Evolutionary conservation across 2,888 invertebrate species (phyloP).

Genomic region (Resseliella maxima): DNA sequence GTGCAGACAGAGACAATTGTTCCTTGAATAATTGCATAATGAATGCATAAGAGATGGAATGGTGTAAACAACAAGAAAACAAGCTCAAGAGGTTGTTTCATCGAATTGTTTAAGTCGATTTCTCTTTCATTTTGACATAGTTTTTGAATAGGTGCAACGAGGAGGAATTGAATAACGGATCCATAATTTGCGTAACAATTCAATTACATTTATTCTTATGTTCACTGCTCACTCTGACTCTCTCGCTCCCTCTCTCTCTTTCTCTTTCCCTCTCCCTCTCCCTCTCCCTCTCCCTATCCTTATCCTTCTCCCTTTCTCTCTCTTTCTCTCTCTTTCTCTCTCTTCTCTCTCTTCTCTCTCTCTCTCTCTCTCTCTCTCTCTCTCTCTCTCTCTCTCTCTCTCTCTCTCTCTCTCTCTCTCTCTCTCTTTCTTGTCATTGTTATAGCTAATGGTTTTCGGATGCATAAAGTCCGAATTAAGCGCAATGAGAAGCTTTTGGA

Average conservation of each 20-base stretch:
- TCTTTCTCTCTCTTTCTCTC: too few species aligned
- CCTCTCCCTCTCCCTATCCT: too few species aligned
- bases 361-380: too few species aligned
- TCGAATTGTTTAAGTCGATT: not conserved
- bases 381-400: too few species aligned
- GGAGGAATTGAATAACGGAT: not conserved
- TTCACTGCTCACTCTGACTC: too few species aligned
- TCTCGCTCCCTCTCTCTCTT: too few species aligned
- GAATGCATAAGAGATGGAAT: not conserved
- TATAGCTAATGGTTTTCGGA: not conserved
- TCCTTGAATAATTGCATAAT: constrained; percentile 9
- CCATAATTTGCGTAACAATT: constrained; percentile 13
- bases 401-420: too few species aligned
- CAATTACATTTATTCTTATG: not conserved
- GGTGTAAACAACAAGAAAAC: not conserved
- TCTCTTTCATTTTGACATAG: not conserved
- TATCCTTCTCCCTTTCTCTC: too few species aligned
- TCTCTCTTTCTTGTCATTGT: too few species aligned
- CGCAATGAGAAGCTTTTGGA: too few species aligned
- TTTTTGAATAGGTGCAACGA: not conserved
- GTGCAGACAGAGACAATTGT: constrained; percentile 6
- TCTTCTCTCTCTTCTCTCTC: too few species aligned
- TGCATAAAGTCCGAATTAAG: not conserved
- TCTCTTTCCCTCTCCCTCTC: too few species aligned
- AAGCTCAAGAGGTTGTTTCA: not conserved